phyloP scores from a whole-genome alignment of 2,113 vertebrate species.

The Channa argus region DNA sequence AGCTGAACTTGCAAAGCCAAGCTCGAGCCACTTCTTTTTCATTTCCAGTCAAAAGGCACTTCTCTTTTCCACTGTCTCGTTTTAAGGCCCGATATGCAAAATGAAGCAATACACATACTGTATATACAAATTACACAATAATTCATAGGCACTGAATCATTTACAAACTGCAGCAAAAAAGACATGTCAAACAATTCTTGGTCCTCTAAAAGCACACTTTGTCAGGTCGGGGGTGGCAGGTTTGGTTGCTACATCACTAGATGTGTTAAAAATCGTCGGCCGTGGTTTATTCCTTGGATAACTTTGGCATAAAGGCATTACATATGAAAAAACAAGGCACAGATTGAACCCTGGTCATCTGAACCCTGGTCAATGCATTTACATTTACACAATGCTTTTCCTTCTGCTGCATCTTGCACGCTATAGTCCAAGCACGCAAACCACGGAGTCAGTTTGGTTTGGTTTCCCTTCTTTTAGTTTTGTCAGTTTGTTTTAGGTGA shows the following conservation, averaged over 20 bases:
- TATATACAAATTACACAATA: slow-evolving; percentile 64
- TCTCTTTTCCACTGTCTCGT: slow-evolving; percentile 26
- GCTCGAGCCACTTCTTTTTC: background rate
- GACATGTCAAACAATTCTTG: slow-evolving; percentile 44
- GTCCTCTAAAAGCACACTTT: slow-evolving; percentile 69
- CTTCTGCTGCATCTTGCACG: slow-evolving; percentile 49
- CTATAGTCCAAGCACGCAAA: slow-evolving; percentile 60
- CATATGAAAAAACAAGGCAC: slow-evolving; percentile 69
- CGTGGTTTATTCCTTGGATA: slow-evolving; percentile 40
- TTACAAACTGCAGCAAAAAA: slow-evolving; percentile 65
- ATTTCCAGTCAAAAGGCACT: slow-evolving; percentile 73
- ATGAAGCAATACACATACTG: slow-evolving; percentile 40
- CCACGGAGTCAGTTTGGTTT: slow-evolving; percentile 19
- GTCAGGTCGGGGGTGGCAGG: slow-evolving; percentile 27
- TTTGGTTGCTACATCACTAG: slow-evolving; percentile 51
- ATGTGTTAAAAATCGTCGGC: slow-evolving; percentile 35
- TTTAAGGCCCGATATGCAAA: slow-evolving; percentile 63
- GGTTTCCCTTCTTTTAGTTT: slow-evolving; percentile 33
- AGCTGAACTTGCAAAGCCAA: slow-evolving; percentile 22
- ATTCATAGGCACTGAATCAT: slow-evolving; percentile 58
- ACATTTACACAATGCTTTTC: slow-evolving; percentile 44
- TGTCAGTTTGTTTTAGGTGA: slow-evolving; percentile 3
- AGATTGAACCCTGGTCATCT: slow-evolving; percentile 64
- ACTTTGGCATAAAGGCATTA: slow-evolving; percentile 39
- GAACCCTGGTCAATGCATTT: slow-evolving; percentile 28